These are phyloP conservation scores for Peromyscus aztecus DNA, from an alignment of 2,797 vertebrate genomes.

Conservation along the genomic window DNA sequence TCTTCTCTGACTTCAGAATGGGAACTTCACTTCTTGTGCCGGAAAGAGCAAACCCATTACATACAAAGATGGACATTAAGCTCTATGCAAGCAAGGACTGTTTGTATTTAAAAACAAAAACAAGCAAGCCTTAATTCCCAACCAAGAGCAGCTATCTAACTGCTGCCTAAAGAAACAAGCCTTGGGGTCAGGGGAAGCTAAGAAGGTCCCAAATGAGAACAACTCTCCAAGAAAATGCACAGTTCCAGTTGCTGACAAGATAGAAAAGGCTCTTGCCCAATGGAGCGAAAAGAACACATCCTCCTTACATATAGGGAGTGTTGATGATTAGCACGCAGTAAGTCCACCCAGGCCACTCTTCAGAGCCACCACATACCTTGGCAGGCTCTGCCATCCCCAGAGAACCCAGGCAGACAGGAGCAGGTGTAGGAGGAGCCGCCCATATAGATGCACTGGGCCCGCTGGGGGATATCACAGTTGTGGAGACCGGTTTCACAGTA, in stretches of 20 bases:
- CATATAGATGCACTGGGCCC: conserved; percentile 92
- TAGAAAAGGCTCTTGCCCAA: neutral
- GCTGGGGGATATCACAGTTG: conserved; percentile 92
- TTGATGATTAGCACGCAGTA: neutral
- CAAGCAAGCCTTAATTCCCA: neutral
- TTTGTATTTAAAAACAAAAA: neutral
- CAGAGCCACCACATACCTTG: conserved; percentile 88
- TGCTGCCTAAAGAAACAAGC: neutral
- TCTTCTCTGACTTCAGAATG: neutral
- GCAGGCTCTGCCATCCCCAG: conserved; percentile 93
- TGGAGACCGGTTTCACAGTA: conserved; percentile 93
- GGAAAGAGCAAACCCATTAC: neutral
- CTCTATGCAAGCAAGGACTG: neutral
- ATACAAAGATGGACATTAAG: neutral
- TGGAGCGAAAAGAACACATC: neutral
- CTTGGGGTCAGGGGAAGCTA: neutral
- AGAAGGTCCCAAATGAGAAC: neutral
- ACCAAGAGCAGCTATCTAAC: neutral
- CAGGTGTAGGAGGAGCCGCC: conserved; percentile 93
- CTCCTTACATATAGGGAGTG: neutral
- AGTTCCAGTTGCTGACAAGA: neutral
- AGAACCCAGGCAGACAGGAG: conserved; percentile 93
- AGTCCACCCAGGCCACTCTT: neutral
- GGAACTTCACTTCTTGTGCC: neutral
- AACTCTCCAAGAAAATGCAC: neutral